Conservation (phyloP, 2,113 vertebrate species). For the Sebastes fasciatus region DNA sequence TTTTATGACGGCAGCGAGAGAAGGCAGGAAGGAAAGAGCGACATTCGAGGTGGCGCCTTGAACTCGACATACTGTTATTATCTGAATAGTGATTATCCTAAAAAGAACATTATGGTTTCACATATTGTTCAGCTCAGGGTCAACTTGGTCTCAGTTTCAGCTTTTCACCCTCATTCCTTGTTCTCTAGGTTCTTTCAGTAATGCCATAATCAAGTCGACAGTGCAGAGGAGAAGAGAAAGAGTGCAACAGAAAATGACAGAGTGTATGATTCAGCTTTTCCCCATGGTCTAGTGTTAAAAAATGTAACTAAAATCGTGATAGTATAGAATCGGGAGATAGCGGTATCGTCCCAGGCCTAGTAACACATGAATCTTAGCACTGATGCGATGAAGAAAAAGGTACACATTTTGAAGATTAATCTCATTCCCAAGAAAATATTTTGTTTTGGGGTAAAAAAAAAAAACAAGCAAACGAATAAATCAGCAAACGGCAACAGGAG, state of each 20-base stretch:
- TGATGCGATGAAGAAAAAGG: no score
- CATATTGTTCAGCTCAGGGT: conserved; percentile 24
- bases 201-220: neutral
- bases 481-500: conserved; percentile 4
- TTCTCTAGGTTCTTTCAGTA: neutral
- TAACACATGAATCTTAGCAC: no score
- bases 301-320: no score
- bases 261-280: neutral
- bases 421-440: neutral
- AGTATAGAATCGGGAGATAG: no score
- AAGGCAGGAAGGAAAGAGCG: conserved; percentile 30
- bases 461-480: conserved; percentile 26
- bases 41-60: conserved; percentile 27
- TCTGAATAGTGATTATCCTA: conserved; percentile 6
- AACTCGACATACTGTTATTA: neutral
- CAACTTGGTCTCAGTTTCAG: conserved; percentile 3
- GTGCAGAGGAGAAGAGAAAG: neutral
- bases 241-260: neutral
- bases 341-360: no score
- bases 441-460: conserved; percentile 8
- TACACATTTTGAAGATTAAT: neutral
- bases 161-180: neutral
- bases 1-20: conserved; percentile 47
- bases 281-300: no score
- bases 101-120: conserved; percentile 12